Percentiles rank a stretch among this genome's conserved stretches.
phyloP scores from a whole-genome alignment of 2,888 invertebrate species.

The Pheosia tremula region DNA sequence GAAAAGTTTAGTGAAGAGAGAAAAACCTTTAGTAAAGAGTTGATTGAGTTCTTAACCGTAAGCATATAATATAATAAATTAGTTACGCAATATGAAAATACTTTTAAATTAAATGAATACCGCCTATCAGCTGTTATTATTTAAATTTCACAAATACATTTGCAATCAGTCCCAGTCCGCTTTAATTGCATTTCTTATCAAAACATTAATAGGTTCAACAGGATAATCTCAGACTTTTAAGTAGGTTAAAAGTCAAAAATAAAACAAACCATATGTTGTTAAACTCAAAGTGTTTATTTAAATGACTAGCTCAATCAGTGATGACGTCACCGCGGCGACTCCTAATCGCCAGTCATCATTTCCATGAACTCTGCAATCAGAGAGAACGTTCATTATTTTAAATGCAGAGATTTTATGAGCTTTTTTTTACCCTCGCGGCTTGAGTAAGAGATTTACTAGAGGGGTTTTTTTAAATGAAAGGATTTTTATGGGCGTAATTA shows the following conservation, averaged over 20 bases:
- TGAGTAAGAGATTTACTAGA: neutral
- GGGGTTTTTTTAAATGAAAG: neutral
- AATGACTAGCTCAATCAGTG: neutral
- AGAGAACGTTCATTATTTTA: slow-evolving; percentile 6
- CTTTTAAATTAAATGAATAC: neutral
- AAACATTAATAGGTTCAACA: neutral
- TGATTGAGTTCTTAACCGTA: no score
- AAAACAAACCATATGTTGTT: neutral
- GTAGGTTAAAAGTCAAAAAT: slow-evolving; percentile 5
- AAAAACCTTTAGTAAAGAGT: no score
- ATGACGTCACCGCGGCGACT: slow-evolving; percentile 20
- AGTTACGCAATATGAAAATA: no score
- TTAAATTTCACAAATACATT: neutral
- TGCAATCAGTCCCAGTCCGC: neutral
- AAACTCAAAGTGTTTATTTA: slow-evolving; percentile 5
- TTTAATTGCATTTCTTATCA: neutral
- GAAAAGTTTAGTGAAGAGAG: no score
- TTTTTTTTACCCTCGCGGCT: neutral
- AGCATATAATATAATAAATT: no score
- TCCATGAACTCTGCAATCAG: slow-evolving; percentile 89
- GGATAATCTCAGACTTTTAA: neutral
- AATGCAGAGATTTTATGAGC: neutral
- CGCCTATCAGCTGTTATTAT: neutral
- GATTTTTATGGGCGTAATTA: neutral
- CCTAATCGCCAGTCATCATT: slow-evolving; percentile 91